Base-by-base conservation (phyloP, 2,888 invertebrate species). In the Ophioninae sp. region DNA sequence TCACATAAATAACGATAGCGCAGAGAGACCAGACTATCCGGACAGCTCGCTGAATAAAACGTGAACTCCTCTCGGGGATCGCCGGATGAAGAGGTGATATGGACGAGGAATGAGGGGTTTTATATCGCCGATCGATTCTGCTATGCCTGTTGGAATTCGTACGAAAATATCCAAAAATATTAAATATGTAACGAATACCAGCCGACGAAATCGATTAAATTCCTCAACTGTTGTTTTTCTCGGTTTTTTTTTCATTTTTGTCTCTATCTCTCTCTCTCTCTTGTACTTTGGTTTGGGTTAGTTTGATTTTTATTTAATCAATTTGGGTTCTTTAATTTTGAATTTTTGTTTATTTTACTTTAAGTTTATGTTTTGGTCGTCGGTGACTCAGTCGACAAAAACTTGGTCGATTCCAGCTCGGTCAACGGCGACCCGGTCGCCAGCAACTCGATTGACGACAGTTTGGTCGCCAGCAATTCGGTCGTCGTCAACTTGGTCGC, bases 171-270 rank as follows among this genome's bases (percentile, higher is more conserved):
- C 77, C 57, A 65, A 78, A 82, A 84, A 85, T 84, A 85, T 84
- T 84, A 82, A 82, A 85, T 81, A 82, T 82, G 85, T 85, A 87
- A 87, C 81, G 81, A 83, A 70, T 62, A 17, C 75, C 80, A 30
- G 30, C 81, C 86, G 84, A 84, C 85, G 85, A 87, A 84, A 88
- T 89, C 89, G 86, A 89, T 89, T 86, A 85, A 85, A 72, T 65
- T n/a, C 59, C 72, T 21, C 57, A 6, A 21, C 20, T 39, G 20
- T 6, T 57, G 65, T 72, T 21, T 23, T 77, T 50, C 64, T 50
- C 62, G 57, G 6, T 64, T 67, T 65, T 64, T 67, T 65, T 56
- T 20, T 7, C 75, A 30, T 1, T 30, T 59, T 44, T n/a, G 17
- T 67, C 13, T 39, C 23, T 76, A 50, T 44, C 74, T 69, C 30